Base-by-base conservation (phyloP, 2,888 invertebrate genomes). In the Pseudanteris insignis region DNA sequence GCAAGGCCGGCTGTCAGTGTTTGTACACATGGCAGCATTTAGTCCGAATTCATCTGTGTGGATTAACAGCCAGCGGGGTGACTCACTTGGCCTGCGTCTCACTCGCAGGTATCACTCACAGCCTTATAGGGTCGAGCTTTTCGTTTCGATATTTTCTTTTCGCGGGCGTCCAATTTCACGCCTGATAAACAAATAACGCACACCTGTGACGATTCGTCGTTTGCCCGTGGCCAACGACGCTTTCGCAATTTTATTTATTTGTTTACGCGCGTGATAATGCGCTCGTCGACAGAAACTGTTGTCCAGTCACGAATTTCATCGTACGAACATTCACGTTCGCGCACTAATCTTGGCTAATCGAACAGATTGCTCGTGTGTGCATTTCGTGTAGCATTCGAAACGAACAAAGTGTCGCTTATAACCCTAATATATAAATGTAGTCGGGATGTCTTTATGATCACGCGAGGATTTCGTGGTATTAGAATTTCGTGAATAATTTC, bases 11-110 rank as follows among this genome's bases (percentile, higher is more conserved):
- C 76, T 77, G 76, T 76, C 74, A 73, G 66, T 77, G 77, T 78
- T 78, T 78, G 76, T 77, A 77, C 78, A 78, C 77, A 78, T 78
- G 77, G 75, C 75, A 68, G 50, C 69, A 64, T 74, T 72, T 74
- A 71, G 71, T 65, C n/a, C 64, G 67, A 70, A 68, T 69, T 66
- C 69, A 67, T 66, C 66, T 63, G 64, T n/a, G n/a, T 65, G 67
- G 70, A 72, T 72, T 74, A 73, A 60, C 63, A 61, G 58, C 44
- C 32, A 34, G 30, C 18, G 36, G 64, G 47, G 57, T 64, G 64
- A 65, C 33, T 65, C 65, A 65, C 60, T 65, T 63, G 50, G 60
- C 37, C 41, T 50, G 37, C 37, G 34, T 48, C 44, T 43, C 40
- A 57, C 44, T 53, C 60, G 54, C 67, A 69, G 66, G 67, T 68